A percentile compares a stretch with the other conserved stretches of the same genome.
Conservation (phyloP, 2,888 invertebrate genomes). For the Papilio protenor region DNA sequence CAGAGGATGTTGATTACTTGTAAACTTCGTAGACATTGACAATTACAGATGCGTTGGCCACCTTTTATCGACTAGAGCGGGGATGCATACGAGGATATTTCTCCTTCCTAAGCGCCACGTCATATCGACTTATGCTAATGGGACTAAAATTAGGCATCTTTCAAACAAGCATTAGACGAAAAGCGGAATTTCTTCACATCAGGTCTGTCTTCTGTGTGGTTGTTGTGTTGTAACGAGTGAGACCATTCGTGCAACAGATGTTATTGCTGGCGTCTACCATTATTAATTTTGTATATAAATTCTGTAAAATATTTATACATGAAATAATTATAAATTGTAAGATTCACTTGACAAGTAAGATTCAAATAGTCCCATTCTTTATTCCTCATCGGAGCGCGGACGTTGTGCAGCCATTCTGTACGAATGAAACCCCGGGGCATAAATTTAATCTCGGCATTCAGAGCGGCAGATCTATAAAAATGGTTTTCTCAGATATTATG, state of each 20-base stretch:
- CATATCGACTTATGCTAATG: too few species aligned
- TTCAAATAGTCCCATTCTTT: conserved; percentile 80
- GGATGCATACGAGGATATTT: too few species aligned
- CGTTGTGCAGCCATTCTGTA: conserved; percentile 73
- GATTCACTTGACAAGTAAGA: conserved; percentile 69
- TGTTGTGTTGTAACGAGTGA: too few species aligned
- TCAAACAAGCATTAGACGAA: too few species aligned
- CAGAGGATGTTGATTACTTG: background rate
- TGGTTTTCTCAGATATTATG: conserved; percentile 39
- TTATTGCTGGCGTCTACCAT: too few species aligned
- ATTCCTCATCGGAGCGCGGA: conserved; percentile 71
- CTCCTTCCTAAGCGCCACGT: too few species aligned
- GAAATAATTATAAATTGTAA: conserved; percentile 23
- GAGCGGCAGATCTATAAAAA: conserved; percentile 77
- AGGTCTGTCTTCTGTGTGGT: too few species aligned
- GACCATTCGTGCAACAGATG: too few species aligned
- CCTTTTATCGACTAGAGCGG: too few species aligned
- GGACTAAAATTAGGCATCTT: too few species aligned
- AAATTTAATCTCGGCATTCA: conserved; percentile 81
- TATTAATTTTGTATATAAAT: background rate
- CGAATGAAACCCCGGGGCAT: conserved; percentile 80
- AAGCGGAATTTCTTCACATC: too few species aligned
- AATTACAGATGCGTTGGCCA: too few species aligned
- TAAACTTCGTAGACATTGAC: background rate
- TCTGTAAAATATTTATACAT: background rate